Evolutionary conservation across 2,113 vertebrate genomes (phyloP).

Genomic region (Dinomys branickii): DNA sequence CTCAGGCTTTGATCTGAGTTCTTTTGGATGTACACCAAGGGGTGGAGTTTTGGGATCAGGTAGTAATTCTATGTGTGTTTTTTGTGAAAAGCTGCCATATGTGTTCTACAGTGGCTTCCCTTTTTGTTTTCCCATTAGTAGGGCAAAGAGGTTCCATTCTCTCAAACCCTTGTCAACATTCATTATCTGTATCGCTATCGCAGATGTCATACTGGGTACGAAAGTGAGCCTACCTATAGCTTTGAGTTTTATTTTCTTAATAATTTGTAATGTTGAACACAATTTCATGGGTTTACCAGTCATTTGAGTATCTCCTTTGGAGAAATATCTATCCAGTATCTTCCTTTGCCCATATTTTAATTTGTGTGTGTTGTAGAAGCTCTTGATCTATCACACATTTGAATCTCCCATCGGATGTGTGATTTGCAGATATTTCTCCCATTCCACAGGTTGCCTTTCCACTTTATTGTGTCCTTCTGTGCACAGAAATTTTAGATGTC

Average conservation of each 20-base stretch:
- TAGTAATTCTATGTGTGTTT: not conserved
- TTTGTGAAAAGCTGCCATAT: not conserved
- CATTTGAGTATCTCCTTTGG: not conserved
- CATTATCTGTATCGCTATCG: not conserved
- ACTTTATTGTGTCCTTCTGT: not conserved
- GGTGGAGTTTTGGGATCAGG: not conserved
- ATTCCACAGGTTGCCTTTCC: not conserved
- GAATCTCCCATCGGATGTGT: not conserved
- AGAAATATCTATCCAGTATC: not conserved
- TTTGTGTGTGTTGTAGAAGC: not conserved
- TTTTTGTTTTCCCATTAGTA: not conserved
- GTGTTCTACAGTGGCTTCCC: not conserved
- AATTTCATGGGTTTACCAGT: not conserved
- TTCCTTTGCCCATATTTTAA: not conserved
- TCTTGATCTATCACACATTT: not conserved
- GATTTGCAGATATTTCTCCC: not conserved
- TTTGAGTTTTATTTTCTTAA: not conserved
- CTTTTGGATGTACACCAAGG: not conserved
- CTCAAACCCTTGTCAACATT: not conserved
- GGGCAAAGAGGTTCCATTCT: too few species aligned
- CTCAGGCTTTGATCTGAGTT: not conserved
- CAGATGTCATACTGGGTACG: not conserved
- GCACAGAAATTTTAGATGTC: not conserved
- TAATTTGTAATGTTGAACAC: not conserved
- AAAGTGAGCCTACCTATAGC: not conserved